Evolutionary conservation across 2,888 invertebrate genomes (phyloP).

Genomic region (Chymomyza amoena): DNA sequence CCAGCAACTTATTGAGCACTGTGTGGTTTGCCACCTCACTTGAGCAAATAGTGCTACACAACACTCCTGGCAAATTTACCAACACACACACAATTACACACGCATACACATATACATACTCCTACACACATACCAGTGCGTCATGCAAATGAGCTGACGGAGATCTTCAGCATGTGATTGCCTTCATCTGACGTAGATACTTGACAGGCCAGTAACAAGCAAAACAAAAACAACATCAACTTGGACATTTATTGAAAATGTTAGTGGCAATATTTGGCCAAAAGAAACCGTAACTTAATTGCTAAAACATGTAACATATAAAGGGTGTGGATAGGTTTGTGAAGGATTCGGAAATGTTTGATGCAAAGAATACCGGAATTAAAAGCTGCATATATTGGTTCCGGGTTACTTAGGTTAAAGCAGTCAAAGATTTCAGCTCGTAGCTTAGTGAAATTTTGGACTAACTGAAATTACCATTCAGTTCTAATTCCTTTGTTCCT

Average conservation of each 20-base stretch:
- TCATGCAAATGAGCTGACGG: conserved; percentile 52
- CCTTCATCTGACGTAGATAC: background rate
- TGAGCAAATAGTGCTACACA: conserved; percentile 27
- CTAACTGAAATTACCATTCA: too few relatives aligned
- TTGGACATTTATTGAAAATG: conserved; percentile 62
- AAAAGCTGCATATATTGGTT: too few relatives aligned
- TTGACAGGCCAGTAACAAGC: background rate
- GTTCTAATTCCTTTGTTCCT: too few relatives aligned
- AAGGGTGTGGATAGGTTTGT: background rate
- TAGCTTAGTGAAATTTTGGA: too few relatives aligned
- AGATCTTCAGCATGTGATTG: background rate
- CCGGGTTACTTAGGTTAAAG: too few relatives aligned
- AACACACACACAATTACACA: background rate
- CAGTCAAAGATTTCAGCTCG: too few relatives aligned
- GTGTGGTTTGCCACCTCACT: conserved; percentile 21
- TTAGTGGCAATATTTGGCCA: conserved; percentile 66
- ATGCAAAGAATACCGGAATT: too few relatives aligned
- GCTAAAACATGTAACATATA: conserved; percentile 41
- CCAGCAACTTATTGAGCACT: conserved; percentile 47
- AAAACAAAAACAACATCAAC: background rate
- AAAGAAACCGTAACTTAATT: conserved; percentile 63
- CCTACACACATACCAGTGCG: background rate
- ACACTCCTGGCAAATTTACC: conserved; percentile 5
- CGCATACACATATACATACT: too few relatives aligned
- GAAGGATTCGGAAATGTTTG: background rate